These are phyloP conservation scores for Syngnathus typhle DNA, from an alignment of 2,113 vertebrate species.

Conservation along the genomic window DNA sequence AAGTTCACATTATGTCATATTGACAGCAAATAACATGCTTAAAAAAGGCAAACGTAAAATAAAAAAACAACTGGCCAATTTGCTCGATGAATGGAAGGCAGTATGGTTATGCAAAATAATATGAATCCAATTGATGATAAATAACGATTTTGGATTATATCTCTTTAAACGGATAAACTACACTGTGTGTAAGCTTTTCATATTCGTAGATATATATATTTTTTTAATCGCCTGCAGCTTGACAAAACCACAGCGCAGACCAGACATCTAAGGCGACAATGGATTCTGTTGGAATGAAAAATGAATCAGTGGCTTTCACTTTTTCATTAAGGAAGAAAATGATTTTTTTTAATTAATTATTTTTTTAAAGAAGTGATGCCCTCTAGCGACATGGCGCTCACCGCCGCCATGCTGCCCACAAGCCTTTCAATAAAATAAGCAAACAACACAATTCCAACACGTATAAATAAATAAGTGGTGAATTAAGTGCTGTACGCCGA, in stretches of 20 bases:
- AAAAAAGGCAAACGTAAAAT: neutral
- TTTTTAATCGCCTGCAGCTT: slow-evolving; percentile 36
- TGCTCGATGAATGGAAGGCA: neutral
- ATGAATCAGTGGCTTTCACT: slow-evolving; percentile 68
- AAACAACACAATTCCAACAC: slow-evolving; percentile 76
- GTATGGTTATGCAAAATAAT: neutral
- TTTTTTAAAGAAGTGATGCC: slow-evolving; percentile 56
- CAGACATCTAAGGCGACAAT: slow-evolving; percentile 63
- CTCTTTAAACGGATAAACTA: neutral
- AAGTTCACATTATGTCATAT: neutral
- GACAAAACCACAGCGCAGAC: slow-evolving; percentile 45
- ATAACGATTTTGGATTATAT: neutral
- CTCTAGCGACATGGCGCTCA: slow-evolving; percentile 61
- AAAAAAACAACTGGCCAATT: too few relatives aligned
- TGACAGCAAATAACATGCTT: neutral
- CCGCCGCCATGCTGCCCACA: slow-evolving; percentile 66
- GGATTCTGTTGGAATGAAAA: slow-evolving; percentile 68
- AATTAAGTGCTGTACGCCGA: slow-evolving; percentile 73
- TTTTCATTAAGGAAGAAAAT: slow-evolving; percentile 70
- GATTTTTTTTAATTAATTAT: slow-evolving; percentile 46
- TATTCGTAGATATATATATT: neutral
- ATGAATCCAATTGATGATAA: neutral
- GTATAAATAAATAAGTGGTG: slow-evolving; percentile 75
- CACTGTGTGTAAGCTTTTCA: slow-evolving; percentile 5
- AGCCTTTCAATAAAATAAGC: slow-evolving; percentile 80